These are phyloP conservation scores for Drosophila lini DNA, from an alignment of 1,140 invertebrate species.

Conservation along the genomic window DNA sequence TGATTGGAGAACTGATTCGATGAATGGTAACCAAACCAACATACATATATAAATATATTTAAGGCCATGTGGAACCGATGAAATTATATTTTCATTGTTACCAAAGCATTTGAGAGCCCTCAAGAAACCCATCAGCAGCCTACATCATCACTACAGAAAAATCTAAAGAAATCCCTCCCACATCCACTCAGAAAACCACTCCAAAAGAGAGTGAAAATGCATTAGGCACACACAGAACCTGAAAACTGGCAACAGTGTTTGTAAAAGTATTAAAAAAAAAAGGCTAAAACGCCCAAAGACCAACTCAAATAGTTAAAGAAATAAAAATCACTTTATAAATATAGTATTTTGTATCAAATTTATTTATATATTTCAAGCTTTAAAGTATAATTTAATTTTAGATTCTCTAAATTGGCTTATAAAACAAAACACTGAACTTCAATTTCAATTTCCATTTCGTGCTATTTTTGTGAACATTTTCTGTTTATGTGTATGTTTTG, in stretches of 20 bases:
- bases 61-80: conserved; percentile 7
- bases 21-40: conserved; percentile 35
- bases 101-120: conserved; percentile 6
- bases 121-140: conserved; percentile 6
- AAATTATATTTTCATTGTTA: conserved; percentile 13
- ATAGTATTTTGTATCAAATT: neutral
- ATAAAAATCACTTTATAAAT: neutral
- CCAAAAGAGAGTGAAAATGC: conserved; percentile 42
- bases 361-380: neutral
- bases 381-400: neutral
- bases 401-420: neutral
- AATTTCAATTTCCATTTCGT: conserved; percentile 5
- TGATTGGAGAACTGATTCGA: conserved; percentile 48
- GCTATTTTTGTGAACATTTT: neutral
- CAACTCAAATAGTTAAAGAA: neutral
- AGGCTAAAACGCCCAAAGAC: neutral
- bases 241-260: conserved; percentile 46
- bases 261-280: neutral
- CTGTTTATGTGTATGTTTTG: neutral
- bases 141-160: neutral
- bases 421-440: neutral
- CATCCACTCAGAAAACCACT: conserved; percentile 22
- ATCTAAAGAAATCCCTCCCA: conserved; percentile 18
- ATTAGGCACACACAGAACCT: conserved; percentile 11
- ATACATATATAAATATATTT: conserved; percentile 20